These are phyloP conservation scores for Saturnia pavonia DNA, from an alignment of 2,888 invertebrate genomes.

Conservation along the genomic window DNA sequence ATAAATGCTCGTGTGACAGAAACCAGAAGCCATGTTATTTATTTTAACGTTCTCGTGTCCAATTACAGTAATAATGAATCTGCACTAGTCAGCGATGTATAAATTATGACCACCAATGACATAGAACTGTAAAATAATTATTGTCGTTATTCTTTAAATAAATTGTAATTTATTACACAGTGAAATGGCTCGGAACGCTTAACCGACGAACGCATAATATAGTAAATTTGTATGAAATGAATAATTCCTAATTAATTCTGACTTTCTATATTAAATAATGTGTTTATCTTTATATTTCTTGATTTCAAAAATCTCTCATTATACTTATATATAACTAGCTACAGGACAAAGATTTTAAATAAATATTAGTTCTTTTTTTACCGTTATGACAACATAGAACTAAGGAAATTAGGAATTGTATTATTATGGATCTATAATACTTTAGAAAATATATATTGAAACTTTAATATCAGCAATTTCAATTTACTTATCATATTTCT, in stretches of 20 bases:
- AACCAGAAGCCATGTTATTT: conserved; percentile 54
- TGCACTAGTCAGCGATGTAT: conserved; percentile 50
- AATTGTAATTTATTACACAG: background rate
- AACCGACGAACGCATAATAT: background rate
- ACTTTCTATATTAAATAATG: background rate
- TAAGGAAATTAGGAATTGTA: too few species aligned
- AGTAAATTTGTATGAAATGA: background rate
- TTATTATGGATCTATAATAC: background rate
- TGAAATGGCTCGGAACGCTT: background rate
- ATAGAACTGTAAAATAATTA: conserved; percentile 33
- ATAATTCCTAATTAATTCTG: background rate
- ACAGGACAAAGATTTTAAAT: background rate
- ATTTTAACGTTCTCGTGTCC: conserved; percentile 60
- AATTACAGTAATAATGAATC: conserved; percentile 70
- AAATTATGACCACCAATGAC: conserved; percentile 44
- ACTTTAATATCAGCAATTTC: background rate
- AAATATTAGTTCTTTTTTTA: background rate
- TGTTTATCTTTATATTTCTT: background rate
- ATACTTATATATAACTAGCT: background rate
- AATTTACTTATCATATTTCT: background rate
- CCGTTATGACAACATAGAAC: too few species aligned
- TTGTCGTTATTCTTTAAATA: conserved; percentile 19
- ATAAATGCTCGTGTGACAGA: conserved; percentile 38
- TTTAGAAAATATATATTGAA: background rate
- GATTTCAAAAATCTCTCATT: background rate